Conservation (phyloP, 1,140 invertebrate genomes). For the Drosophila asahinai region DNA sequence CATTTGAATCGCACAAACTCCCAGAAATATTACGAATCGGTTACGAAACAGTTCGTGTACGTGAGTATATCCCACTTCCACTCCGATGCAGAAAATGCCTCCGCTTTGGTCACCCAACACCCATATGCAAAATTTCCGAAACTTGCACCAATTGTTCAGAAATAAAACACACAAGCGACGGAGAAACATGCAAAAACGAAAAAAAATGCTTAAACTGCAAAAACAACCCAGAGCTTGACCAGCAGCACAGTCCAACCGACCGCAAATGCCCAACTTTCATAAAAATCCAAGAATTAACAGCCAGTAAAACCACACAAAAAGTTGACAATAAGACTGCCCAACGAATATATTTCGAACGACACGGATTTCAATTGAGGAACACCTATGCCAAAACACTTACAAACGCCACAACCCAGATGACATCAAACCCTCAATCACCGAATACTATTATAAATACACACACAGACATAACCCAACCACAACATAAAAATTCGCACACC, state of each 20-base stretch:
- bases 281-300: constrained; percentile 14
- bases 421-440: background rate
- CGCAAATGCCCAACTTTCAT: constrained; percentile 19
- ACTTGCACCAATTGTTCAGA: constrained; percentile 3
- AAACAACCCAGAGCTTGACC: no score
- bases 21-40: constrained; percentile 3
- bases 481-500: constrained; percentile 5
- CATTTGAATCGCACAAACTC: constrained; percentile 4
- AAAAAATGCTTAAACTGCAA: no score
- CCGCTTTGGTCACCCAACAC: no score
- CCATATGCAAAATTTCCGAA: constrained; percentile 10
- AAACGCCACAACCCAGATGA: constrained; percentile 11
- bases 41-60: constrained; percentile 4
- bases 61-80: no score
- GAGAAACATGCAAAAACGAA: constrained; percentile 1
- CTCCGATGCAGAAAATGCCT: no score
- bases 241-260: background rate
- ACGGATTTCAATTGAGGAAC: background rate
- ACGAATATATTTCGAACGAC: constrained; percentile 6
- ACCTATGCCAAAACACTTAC: constrained; percentile 15
- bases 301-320: constrained; percentile 25
- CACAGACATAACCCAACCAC: constrained; percentile 4
- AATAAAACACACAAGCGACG: background rate
- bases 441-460: constrained; percentile 8
- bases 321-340: constrained; percentile 13